These are phyloP conservation scores for Hyaena hyaena DNA, from an alignment of 2,113 vertebrate species.

Conservation along the genomic window DNA sequence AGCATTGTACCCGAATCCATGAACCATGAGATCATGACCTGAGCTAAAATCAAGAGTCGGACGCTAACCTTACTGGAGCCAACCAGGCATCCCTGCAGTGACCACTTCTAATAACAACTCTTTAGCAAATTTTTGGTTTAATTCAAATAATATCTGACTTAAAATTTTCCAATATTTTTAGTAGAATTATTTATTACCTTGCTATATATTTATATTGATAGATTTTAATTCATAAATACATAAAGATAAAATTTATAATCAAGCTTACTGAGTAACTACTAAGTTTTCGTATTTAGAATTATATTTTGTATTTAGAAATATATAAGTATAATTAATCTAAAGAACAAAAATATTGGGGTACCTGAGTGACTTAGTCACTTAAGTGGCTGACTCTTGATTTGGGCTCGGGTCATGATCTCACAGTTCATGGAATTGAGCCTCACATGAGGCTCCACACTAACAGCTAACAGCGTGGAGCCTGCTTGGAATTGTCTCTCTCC, in stretches of 20 bases:
- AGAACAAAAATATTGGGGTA: neutral
- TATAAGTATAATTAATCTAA: neutral
- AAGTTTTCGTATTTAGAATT: neutral
- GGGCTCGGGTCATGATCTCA: no score
- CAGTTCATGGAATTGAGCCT: no score
- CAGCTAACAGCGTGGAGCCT: no score
- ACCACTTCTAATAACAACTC: neutral
- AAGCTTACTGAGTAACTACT: neutral
- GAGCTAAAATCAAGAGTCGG: no score
- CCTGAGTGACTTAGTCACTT: no score
- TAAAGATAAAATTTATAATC: neutral
- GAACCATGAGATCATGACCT: no score
- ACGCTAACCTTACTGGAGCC: no score
- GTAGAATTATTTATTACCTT: neutral
- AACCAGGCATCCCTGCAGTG: neutral
- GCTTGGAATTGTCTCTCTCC: no score
- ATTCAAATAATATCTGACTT: neutral
- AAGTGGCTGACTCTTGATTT: no score
- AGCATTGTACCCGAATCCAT: no score
- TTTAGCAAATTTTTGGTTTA: neutral
- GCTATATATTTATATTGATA: neutral
- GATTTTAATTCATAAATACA: neutral
- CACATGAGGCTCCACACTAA: no score
- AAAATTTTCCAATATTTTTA: neutral
- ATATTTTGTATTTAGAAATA: constrained; percentile 14